Evolutionary conservation across 2,113 vertebrate species (phyloP).

Genomic region (Dasyornis broadbenti): DNA sequence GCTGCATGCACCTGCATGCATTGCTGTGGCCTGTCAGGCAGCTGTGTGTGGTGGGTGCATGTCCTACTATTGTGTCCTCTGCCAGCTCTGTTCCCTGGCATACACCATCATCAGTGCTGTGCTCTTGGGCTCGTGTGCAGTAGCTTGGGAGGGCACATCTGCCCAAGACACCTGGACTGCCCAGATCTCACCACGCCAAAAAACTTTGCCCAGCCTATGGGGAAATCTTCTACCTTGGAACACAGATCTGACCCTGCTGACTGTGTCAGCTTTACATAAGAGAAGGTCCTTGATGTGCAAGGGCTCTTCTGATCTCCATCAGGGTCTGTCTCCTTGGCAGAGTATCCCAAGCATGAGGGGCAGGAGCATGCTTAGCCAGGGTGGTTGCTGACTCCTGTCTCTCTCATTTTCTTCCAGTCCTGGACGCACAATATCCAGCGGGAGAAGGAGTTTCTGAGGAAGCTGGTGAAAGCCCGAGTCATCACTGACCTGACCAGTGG

Average conservation of each 20-base stretch:
- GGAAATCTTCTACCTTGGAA: background rate
- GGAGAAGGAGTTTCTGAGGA: constrained; percentile 95
- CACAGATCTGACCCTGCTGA: accelerated
- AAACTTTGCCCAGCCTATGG: background rate
- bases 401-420: constrained; percentile 77
- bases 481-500: constrained; percentile 94
- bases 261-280: background rate
- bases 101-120: background rate
- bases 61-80: background rate
- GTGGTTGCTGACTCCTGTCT: background rate
- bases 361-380: background rate
- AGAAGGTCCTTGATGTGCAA: background rate
- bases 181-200: background rate
- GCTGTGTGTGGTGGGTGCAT: background rate
- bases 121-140: background rate
- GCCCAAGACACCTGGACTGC: background rate
- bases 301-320: background rate
- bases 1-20: background rate
- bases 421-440: constrained; percentile 98
- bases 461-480: constrained; percentile 91
- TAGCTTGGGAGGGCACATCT: background rate
- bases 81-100: background rate
- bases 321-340: background rate
- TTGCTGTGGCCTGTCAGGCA: background rate
- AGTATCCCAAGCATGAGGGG: background rate